Evolutionary conservation across 2,888 invertebrate species (phyloP).

Genomic region (Gymnocheta viridis): DNA sequence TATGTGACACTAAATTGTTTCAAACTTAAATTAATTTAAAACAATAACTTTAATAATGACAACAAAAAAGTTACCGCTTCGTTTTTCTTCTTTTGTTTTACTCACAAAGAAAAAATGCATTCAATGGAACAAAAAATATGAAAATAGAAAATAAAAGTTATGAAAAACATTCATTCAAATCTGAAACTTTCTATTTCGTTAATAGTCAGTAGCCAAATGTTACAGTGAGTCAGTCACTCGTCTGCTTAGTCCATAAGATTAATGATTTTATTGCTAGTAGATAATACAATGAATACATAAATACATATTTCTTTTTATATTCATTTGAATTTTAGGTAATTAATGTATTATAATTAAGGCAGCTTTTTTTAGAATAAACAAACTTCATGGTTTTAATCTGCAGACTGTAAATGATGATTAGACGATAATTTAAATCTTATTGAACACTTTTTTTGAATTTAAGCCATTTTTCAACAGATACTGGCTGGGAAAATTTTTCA

Average conservation of each 20-base stretch:
- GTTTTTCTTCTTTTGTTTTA: background rate
- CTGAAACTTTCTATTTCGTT: conserved; percentile 67
- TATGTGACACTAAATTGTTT: conserved; percentile 3
- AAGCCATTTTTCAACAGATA: background rate
- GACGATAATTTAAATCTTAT: background rate
- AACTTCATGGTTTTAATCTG: background rate
- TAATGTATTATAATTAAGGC: background rate
- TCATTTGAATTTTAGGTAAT: background rate
- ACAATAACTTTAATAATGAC: background rate
- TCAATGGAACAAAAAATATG: conserved; percentile 65
- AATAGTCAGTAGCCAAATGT: no score
- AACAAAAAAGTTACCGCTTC: background rate
- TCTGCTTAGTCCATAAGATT: background rate
- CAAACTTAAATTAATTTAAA: conserved; percentile 24
- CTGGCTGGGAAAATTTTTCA: background rate
- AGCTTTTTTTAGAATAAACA: background rate
- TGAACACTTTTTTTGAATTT: background rate
- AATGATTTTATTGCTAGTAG: conserved; percentile 4
- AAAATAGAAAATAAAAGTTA: conserved; percentile 51
- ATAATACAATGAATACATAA: background rate
- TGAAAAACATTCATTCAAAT: conserved; percentile 48
- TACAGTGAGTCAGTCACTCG: conserved; percentile 5
- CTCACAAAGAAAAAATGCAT: conserved; percentile 47
- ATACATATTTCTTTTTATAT: background rate
- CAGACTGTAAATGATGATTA: background rate